Evolutionary conservation across 1,140 invertebrate genomes (phyloP), one percentile per base, ranked within the genome.

Genomic region (Bombus affinis): DNA sequence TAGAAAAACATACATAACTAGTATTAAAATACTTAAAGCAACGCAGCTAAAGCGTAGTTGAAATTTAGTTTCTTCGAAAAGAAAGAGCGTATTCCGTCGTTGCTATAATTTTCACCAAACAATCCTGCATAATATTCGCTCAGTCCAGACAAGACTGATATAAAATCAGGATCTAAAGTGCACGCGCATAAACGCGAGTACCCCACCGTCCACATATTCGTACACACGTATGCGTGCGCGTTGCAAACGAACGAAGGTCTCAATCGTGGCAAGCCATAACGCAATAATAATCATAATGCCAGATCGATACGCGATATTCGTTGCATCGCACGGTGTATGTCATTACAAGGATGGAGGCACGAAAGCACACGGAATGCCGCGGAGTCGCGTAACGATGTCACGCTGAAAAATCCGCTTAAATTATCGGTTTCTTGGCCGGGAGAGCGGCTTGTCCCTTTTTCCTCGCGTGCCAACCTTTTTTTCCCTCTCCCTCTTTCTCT

Each of bases 261-360:
- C 92, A 93, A 93, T 93, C 90, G 86, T 83, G 82, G 88, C 57
- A 86, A 92, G 90, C 93, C 92, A 90, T 91, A 93, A 92, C 89
- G 91, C 92, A 94, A 94, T 94, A 94, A 94, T 93, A 94, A 94
- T 93, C 91, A 93, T 92, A 91, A 92, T 91, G 90, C 86, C 91
- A 92, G 94, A 94, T 94, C 94, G 92, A 94, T 94, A 91, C 88
- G 90, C 89, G 94, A 94, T 93, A 93, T 88, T 88, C 85, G 88
- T 92, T 88, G 90, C 86, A 91, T 92, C 91, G 87, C 88, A 75
- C 88, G 81, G 78, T 90, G 87, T 90, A 92, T 93, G 91, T 91
- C 91, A 91, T 92, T 93, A 92, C 88, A 88, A 88, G 88, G 88
- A 90, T 89, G 84, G 85, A 90, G 86, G 89, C 82, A 88, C 88